phyloP scores from a whole-genome alignment of 2,113 vertebrate genomes.

The Protomyctophum bolini region DNA sequence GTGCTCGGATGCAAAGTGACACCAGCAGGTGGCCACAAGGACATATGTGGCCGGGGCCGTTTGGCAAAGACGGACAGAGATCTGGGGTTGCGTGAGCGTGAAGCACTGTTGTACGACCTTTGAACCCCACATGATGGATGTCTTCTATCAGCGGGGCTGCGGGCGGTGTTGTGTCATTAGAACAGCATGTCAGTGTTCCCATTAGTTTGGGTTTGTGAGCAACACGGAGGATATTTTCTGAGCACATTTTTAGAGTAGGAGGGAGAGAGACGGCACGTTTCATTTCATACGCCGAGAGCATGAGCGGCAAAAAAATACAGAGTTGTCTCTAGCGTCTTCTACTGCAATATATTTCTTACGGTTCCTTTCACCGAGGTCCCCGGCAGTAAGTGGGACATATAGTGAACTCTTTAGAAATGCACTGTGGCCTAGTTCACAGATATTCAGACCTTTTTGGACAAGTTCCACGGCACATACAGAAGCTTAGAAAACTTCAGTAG shows the following conservation, averaged over 20 bases:
- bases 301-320: constrained; percentile 14
- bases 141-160: constrained; percentile 51
- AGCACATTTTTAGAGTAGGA: neutral
- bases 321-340: neutral
- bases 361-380: constrained; percentile 14
- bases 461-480: constrained; percentile 41
- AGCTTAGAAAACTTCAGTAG: constrained; percentile 53
- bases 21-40: constrained; percentile 46
- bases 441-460: constrained; percentile 35
- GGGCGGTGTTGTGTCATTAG: constrained; percentile 30
- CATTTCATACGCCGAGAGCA: constrained; percentile 7
- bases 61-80: constrained; percentile 44
- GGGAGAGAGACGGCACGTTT: constrained; percentile 15
- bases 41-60: constrained; percentile 52
- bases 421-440: constrained; percentile 53
- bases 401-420: constrained; percentile 47
- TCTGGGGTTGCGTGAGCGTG: constrained; percentile 57
- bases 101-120: constrained; percentile 61
- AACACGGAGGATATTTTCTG: constrained; percentile 38
- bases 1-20: constrained; percentile 48
- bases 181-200: constrained; percentile 44
- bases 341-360: constrained; percentile 11
- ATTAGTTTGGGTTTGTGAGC: constrained; percentile 32
- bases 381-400: constrained; percentile 20
- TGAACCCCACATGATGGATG: constrained; percentile 72